A percentile compares a stretch with the other conserved stretches of the same genome.
Evolutionary conservation across 1,140 invertebrate species (phyloP).

Genomic region (Zaprionus ghesquierei): DNA sequence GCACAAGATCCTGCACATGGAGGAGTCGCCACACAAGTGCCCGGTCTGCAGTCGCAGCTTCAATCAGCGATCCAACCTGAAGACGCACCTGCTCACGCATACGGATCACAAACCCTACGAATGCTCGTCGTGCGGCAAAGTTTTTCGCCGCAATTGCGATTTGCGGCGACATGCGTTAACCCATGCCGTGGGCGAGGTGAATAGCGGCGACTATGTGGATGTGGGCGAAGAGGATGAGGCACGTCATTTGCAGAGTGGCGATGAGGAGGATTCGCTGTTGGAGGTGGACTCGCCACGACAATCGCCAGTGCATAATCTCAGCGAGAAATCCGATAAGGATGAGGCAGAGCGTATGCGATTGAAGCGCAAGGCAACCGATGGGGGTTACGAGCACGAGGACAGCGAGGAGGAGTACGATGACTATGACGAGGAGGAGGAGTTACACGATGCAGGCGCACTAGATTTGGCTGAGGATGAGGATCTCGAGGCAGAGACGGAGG

Average conservation of each 20-base stretch:
- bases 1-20: constrained; percentile 96
- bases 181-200: constrained; percentile 92
- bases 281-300: constrained; percentile 85
- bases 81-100: constrained; percentile 96
- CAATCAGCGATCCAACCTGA: constrained; percentile 95
- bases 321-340: constrained; percentile 76
- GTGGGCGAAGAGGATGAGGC: constrained; percentile 86
- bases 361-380: constrained; percentile 56
- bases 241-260: constrained; percentile 75
- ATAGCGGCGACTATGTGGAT: constrained; percentile 86
- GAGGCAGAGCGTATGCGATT: constrained; percentile 61
- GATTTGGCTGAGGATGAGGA: constrained; percentile 64
- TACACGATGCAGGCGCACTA: constrained; percentile 31
- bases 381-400: constrained; percentile 68
- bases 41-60: constrained; percentile 94
- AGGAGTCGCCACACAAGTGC: constrained; percentile 96
- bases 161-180: constrained; percentile 92
- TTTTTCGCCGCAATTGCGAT: constrained; percentile 93
- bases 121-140: constrained; percentile 94
- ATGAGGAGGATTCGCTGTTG: constrained; percentile 85
- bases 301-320: constrained; percentile 84
- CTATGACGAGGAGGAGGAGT: constrained; percentile 78
- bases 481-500: constrained; percentile 56
- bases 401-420: constrained; percentile 75
- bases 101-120: constrained; percentile 97